Percentiles rank a stretch among this genome's conserved stretches.
These are phyloP conservation scores for Fregata magnificens DNA, from an alignment of 2,113 vertebrate species.

Conservation along the genomic window DNA sequence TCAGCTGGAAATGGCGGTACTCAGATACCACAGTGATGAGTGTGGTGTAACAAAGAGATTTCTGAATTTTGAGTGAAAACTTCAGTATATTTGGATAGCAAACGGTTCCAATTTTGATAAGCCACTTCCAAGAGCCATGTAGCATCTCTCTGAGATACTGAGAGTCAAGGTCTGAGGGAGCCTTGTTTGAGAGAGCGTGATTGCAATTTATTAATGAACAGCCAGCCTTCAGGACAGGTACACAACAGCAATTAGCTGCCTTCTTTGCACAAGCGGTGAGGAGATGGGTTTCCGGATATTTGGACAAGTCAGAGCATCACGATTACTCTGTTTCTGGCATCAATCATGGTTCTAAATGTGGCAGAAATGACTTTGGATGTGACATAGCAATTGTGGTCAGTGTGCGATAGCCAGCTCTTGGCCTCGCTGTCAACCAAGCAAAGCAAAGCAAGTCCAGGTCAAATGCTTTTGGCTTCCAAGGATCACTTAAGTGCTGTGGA, in stretches of 20 bases:
- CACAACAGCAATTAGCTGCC: neutral
- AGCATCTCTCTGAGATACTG: constrained; percentile 21
- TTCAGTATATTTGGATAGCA: constrained; percentile 43
- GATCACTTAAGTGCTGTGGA: neutral
- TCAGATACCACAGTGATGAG: constrained; percentile 66
- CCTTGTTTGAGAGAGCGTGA: neutral
- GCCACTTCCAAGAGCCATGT: constrained; percentile 34
- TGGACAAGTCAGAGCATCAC: neutral
- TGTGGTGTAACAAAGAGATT: constrained; percentile 55
- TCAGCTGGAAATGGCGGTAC: constrained; percentile 28
- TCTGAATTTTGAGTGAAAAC: constrained; percentile 58
- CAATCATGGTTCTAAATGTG: neutral
- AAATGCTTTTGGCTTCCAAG: constrained; percentile 33
- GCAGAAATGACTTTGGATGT: constrained; percentile 17
- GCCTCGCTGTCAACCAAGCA: constrained; percentile 20
- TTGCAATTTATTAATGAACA: neutral
- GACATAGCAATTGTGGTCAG: constrained; percentile 39
- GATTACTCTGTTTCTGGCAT: constrained; percentile 1
- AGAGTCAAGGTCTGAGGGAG: constrained; percentile 35
- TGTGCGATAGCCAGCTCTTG: constrained; percentile 17
- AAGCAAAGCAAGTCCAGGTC: constrained; percentile 47
- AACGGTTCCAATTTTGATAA: constrained; percentile 57
- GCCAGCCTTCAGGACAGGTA: constrained; percentile 3
- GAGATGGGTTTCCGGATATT: neutral
- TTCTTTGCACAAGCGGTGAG: neutral